These are phyloP conservation scores for Enteromius fasciolatus DNA, from an alignment of 2,797 vertebrate species.

Conservation along the genomic window DNA sequence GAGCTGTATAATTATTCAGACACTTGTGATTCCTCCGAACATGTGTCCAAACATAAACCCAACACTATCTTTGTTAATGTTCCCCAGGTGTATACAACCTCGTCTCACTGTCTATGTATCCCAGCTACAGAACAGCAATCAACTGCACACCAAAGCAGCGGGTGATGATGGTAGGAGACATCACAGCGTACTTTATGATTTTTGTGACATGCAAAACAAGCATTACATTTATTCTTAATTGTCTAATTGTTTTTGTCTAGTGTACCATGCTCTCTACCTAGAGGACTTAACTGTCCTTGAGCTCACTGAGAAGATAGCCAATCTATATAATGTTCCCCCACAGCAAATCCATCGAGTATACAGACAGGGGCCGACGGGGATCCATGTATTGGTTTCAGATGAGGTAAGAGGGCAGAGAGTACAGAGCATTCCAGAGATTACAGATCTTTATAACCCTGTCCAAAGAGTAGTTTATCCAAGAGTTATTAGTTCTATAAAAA, in stretches of 20 bases:
- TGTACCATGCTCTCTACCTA: conserved; percentile 78
- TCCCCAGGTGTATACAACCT: conserved; percentile 82
- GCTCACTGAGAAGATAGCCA: conserved; percentile 76
- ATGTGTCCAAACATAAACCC: conserved; percentile 1
- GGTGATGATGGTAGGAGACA: conserved; percentile 70
- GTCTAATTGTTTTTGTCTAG: conserved; percentile 56
- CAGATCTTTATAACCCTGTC: not conserved
- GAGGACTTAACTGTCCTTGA: conserved; percentile 74
- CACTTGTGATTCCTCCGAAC: not conserved
- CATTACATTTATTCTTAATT: not conserved
- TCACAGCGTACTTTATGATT: not conserved
- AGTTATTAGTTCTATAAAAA: not conserved
- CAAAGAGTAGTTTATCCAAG: not conserved
- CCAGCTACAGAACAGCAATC: conserved; percentile 83
- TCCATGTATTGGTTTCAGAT: conserved; percentile 75
- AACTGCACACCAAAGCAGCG: conserved; percentile 76
- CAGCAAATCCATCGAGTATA: conserved; percentile 75
- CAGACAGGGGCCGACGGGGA: conserved; percentile 70
- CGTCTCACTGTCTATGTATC: conserved; percentile 93
- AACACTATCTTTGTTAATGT: not conserved
- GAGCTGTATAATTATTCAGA: conserved; percentile 50
- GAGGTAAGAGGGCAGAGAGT: conserved; percentile 65
- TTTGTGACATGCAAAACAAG: not conserved
- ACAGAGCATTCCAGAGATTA: not conserved
- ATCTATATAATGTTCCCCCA: conserved; percentile 70